These are phyloP conservation scores for Phrynocephalus versicolor DNA, from an alignment of 2,113 vertebrate species.

Conservation along the genomic window DNA sequence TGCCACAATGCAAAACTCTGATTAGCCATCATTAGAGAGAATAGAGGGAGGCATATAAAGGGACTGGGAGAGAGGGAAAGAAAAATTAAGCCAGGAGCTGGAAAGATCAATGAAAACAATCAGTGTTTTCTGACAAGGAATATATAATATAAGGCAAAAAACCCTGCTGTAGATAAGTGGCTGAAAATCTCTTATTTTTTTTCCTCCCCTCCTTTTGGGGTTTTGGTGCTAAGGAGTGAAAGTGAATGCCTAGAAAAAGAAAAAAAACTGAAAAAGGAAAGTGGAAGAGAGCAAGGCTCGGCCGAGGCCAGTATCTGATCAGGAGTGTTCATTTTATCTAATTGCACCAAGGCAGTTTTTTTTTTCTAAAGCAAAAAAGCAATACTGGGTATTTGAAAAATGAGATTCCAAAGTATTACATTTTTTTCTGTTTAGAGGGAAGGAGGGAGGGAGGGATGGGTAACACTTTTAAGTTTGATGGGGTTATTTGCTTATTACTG, in stretches of 20 bases:
- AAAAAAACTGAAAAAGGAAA: background rate
- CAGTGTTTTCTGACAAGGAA: conserved; percentile 25
- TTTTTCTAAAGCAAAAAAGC: too few species aligned
- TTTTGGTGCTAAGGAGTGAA: background rate
- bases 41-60: conserved; percentile 6
- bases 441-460: too few species aligned
- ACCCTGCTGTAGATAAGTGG: conserved; percentile 14
- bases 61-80: conserved; percentile 25
- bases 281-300: background rate
- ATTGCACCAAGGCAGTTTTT: background rate
- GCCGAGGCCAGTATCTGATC: background rate
- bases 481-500: too few species aligned
- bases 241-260: background rate
- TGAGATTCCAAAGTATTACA: too few species aligned
- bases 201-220: background rate
- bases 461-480: too few species aligned
- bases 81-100: conserved; percentile 34
- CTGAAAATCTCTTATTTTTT: conserved; percentile 9
- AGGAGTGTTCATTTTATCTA: background rate
- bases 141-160: conserved; percentile 49
- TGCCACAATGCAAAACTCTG: conserved; percentile 19
- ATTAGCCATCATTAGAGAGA: conserved; percentile 28
- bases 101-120: conserved; percentile 51
- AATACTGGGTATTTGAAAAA: too few species aligned
- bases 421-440: background rate